phyloP scores from a whole-genome alignment of 1,140 invertebrate species.

The Ceratosolen solmsi region DNA sequence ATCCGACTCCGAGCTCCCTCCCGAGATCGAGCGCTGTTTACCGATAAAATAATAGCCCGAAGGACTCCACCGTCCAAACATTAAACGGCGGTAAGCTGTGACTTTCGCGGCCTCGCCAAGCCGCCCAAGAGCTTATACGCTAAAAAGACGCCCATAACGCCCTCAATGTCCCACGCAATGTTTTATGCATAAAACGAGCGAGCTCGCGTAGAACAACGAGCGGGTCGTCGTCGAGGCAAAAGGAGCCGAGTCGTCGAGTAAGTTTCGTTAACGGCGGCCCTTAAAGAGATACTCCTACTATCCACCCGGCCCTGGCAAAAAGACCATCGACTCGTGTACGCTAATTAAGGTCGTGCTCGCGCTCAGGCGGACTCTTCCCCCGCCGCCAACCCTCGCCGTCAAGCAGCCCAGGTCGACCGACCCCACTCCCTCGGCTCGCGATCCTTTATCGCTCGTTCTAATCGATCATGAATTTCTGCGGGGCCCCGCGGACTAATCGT shows the following conservation, averaged over 20 bases:
- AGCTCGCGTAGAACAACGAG: not conserved
- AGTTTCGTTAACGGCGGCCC: conserved; percentile 42
- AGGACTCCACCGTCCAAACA: no score
- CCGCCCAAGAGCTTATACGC: not conserved
- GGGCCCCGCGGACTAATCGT: conserved; percentile 61
- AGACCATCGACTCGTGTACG: conserved; percentile 60
- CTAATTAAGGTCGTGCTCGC: conserved; percentile 67
- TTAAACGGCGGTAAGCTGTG: no score
- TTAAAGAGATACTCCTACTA: not conserved
- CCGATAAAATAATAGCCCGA: no score
- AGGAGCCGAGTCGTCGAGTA: conserved; percentile 10
- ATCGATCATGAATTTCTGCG: conserved; percentile 66
- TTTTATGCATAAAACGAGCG: conserved; percentile 47
- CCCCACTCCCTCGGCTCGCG: no score
- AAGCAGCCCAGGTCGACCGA: not conserved
- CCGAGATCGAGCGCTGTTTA: no score
- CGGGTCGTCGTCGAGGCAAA: not conserved
- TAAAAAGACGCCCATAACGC: not conserved
- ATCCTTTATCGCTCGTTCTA: conserved; percentile 64
- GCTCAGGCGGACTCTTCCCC: conserved; percentile 28
- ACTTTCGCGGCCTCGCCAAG: not conserved
- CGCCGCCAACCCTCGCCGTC: not conserved
- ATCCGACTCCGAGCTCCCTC: no score
- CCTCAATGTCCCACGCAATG: conserved; percentile 42
- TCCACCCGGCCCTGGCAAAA: conserved; percentile 45